Conservation (phyloP, 2,888 invertebrate genomes). For the Drosophila pegasa region DNA sequence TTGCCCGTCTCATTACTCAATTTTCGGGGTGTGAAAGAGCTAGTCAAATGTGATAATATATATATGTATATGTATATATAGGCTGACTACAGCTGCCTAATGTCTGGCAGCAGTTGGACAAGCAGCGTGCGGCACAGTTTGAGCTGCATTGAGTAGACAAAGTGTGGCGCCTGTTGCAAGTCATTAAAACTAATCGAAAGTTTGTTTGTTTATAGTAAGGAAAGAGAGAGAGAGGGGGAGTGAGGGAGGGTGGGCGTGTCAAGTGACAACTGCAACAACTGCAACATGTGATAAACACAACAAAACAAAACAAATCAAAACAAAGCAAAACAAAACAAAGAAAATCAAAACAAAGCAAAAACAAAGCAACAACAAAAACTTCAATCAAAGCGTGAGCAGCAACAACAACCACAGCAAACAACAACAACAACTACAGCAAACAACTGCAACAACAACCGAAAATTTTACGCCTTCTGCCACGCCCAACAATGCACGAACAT, state of each 20-base stretch:
- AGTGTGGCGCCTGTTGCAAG: conserved; percentile 13
- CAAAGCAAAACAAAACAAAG: not conserved
- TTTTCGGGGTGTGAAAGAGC: conserved; percentile 7
- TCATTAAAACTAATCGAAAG: conserved; percentile 27
- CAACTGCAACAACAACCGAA: conserved; percentile 25
- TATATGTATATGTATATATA: not conserved
- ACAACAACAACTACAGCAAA: conserved; percentile 13
- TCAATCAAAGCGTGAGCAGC: conserved; percentile 27
- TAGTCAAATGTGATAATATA: not conserved
- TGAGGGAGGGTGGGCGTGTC: conserved; percentile 21
- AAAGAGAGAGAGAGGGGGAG: not conserved
- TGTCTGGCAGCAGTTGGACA: not conserved
- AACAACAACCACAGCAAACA: conserved; percentile 28
- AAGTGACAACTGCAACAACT: conserved; percentile 21
- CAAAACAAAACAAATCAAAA: conserved; percentile 21
- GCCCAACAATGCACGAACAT: conserved; percentile 69
- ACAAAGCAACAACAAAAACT: conserved; percentile 2
- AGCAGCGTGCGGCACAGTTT: not conserved
- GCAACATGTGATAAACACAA: conserved; percentile 40
- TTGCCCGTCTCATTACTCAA: conserved; percentile 21
- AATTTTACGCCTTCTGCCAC: conserved; percentile 28
- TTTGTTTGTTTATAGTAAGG: conserved; percentile 31
- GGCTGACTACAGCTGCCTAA: not conserved
- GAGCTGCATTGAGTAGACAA: not conserved
- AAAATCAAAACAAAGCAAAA: not conserved